These are phyloP conservation scores for Choristoneura rosaceana DNA, from an alignment of 2,888 invertebrate genomes.

Conservation along the genomic window DNA sequence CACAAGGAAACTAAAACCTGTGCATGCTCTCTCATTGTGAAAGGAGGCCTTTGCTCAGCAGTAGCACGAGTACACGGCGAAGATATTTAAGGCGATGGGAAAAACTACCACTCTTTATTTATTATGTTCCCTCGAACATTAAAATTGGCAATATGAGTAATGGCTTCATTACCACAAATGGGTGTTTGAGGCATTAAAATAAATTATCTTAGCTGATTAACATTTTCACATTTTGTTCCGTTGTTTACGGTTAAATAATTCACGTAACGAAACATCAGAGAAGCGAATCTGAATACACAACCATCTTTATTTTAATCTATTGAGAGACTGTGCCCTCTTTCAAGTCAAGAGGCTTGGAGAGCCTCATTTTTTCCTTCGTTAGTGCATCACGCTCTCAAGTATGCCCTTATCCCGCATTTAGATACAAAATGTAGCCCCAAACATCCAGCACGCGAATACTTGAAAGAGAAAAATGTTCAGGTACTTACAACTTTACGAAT, in stretches of 20 bases:
- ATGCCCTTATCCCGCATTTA: conserved; percentile 48
- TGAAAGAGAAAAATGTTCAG: conserved; percentile 64
- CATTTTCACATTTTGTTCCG: not conserved
- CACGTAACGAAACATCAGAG: conserved; percentile 3
- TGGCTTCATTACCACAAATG: not conserved
- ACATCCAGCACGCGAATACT: conserved; percentile 50
- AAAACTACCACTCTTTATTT: not conserved
- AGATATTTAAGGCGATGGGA: no score
- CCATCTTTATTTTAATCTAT: conserved; percentile 26
- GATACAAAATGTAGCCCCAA: conserved; percentile 55
- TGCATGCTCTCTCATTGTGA: no score
- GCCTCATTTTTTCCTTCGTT: conserved; percentile 63
- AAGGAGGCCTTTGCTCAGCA: no score
- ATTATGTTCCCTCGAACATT: not conserved
- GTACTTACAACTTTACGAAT: conserved; percentile 67
- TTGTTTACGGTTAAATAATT: not conserved
- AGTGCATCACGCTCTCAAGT: conserved; percentile 47
- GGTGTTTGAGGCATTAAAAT: not conserved
- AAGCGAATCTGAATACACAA: conserved; percentile 20
- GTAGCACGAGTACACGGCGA: no score
- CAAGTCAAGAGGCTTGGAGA: conserved; percentile 44
- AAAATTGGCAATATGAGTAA: not conserved
- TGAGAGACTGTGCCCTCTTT: conserved; percentile 31
- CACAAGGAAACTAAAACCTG: no score
- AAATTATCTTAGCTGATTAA: not conserved